Evolutionary conservation across 2,888 invertebrate species (phyloP).

Genomic region (Nomada ferruginata): DNA sequence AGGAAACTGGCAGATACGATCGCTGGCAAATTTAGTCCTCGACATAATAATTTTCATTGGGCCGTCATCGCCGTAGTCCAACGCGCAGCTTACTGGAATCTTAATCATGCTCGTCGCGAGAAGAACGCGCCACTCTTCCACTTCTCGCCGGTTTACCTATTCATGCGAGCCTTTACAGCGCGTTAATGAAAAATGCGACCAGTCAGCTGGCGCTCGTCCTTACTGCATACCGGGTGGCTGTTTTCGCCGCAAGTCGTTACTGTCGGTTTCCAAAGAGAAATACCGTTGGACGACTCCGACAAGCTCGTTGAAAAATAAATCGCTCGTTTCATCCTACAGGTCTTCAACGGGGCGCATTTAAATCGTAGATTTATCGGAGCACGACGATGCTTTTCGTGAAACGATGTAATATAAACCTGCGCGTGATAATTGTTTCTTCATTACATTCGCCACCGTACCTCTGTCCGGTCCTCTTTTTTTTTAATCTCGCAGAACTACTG

Average conservation of each 20-base stretch:
- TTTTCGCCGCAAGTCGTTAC: conserved; percentile 32
- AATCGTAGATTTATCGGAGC: conserved; percentile 14
- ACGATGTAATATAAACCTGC: not conserved
- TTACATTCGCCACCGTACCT: not conserved
- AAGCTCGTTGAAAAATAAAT: conserved; percentile 33
- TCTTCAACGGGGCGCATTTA: not conserved
- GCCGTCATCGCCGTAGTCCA: conserved; percentile 44
- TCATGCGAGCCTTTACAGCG: conserved; percentile 80
- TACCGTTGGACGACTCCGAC: conserved; percentile 1
- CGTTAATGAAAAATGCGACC: conserved; percentile 82
- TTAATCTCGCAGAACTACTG: no score
- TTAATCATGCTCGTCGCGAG: conserved; percentile 66
- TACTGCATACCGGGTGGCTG: conserved; percentile 72
- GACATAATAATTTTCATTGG: conserved; percentile 54
- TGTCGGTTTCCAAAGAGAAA: not conserved
- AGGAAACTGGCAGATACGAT: conserved; percentile 52
- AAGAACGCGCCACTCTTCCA: conserved; percentile 65
- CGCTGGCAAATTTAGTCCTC: conserved; percentile 31
- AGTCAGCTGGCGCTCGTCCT: conserved; percentile 76
- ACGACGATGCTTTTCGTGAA: not conserved
- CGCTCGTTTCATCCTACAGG: conserved; percentile 6
- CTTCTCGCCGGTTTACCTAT: conserved; percentile 77
- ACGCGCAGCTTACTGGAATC: conserved; percentile 62
- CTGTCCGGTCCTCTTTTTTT: no score
- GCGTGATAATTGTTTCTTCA: not conserved